Base-by-base conservation (phyloP, 2,113 vertebrate genomes). In the Jaculus jaculus region DNA sequence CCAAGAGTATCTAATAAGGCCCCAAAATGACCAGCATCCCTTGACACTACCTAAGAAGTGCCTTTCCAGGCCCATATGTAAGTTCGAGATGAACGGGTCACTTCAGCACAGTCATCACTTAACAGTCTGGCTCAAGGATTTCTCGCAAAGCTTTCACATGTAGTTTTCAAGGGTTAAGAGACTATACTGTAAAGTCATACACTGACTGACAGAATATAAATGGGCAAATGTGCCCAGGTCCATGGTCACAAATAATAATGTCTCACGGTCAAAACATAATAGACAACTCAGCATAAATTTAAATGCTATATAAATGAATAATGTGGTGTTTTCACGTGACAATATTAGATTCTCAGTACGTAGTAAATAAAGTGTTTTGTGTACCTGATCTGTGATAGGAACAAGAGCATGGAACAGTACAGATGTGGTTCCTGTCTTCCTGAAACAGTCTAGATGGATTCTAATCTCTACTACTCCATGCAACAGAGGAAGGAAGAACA, bases 61-160 rank as follows among this genome's bases (percentile, higher is more conserved):
- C 75, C n/a, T 93, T 90, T 79, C 68, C 79, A 91, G 65, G 75
- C 7, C 32, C 63, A 69, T 63, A 2, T 54, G 26, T 80, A 89
- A 88, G 15, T 39, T 86, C 26, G 91, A 37, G 32, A 94, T 18
- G 69, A 12, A 12, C 12, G 87, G 21, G 17, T 21, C 73, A 47
- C 84, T 87, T 94, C 79, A 81, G 28, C 74, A 93, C 5, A 80
- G 58, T 39, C 47, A 84, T n/a, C 54, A 78, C 37, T 75, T 81
- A 84, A 94, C 5, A 54, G 5, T 92, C 73, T 37, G 47, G 73
- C 65, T 94, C 90, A 87, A 91, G 8, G 54, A 91, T 91, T 89
- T 75, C 87, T 73, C 89, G 94, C 69, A 78, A 95, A 94, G 17
- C 24, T 90, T 75, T 87, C 75, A 42, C 21, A 69, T 61, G 20